Conservation (phyloP, 2,113 vertebrate species). For the Pardalotus punctatus region DNA sequence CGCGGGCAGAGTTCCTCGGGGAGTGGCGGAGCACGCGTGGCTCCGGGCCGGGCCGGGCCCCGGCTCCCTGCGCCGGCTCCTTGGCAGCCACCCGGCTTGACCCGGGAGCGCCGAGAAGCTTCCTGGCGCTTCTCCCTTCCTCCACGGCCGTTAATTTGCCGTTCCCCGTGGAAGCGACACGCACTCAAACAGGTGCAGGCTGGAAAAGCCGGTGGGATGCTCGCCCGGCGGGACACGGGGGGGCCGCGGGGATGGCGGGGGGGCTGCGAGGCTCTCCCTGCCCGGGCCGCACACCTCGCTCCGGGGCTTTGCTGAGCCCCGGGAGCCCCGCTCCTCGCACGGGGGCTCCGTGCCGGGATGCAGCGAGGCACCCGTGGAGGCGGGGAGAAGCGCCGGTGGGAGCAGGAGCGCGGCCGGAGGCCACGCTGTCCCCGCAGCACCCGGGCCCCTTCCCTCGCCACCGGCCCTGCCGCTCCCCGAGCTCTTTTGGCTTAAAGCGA, state of each 20-base stretch:
- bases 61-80: background rate
- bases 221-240: background rate
- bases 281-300: background rate
- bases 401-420: background rate
- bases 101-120: background rate
- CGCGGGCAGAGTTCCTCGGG: background rate
- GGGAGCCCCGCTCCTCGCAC: background rate
- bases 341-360: background rate
- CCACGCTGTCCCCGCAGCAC: accelerated
- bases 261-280: background rate
- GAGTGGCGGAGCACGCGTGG: background rate
- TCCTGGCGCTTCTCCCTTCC: background rate
- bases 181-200: background rate
- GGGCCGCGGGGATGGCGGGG: background rate
- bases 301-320: background rate
- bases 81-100: background rate
- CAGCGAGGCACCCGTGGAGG: background rate
- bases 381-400: accelerated
- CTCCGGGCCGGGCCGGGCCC: background rate
- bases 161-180: background rate
- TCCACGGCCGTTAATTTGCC: background rate
- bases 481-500: accelerated
- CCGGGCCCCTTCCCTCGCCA: background rate
- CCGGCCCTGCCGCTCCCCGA: background rate
- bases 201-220: background rate